Percentiles rank a stretch among this genome's conserved stretches.
Conservation (phyloP, 2,888 invertebrate species). For the Thumatha senex region DNA sequence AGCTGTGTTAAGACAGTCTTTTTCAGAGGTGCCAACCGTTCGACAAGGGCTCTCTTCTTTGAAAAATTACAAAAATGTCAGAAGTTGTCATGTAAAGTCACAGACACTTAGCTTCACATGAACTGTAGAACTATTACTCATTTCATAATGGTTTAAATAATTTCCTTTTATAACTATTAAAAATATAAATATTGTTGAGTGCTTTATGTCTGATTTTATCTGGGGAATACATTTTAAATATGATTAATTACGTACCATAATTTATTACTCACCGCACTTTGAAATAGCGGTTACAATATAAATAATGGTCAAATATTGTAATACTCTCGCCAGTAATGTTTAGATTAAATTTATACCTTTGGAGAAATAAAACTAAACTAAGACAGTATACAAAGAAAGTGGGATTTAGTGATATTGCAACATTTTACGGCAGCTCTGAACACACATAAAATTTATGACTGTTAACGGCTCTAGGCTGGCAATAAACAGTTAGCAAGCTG, state of each 20-base stretch:
- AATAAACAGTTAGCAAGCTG: slow-evolving; percentile 70
- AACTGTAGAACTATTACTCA: not conserved
- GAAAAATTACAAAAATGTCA: no score
- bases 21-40: no score
- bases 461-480: slow-evolving; percentile 71
- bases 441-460: slow-evolving; percentile 76
- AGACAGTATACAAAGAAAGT: slow-evolving; percentile 53
- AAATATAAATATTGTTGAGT: slow-evolving; percentile 10
- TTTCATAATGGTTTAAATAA: not conserved
- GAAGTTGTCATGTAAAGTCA: no score
- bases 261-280: slow-evolving; percentile 6
- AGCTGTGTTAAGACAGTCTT: no score
- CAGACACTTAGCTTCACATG: no score
- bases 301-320: not conserved
- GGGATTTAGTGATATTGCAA: slow-evolving; percentile 73
- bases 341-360: not conserved
- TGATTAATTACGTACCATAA: slow-evolving; percentile 18
- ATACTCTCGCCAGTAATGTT: not conserved
- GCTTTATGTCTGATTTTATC: slow-evolving; percentile 17
- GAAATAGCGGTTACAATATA: slow-evolving; percentile 2
- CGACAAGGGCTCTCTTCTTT: no score
- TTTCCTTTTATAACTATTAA: slow-evolving; percentile 6
- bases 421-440: slow-evolving; percentile 73
- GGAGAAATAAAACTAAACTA: not conserved
- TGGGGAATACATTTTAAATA: slow-evolving; percentile 7